A percentile compares a stretch with the other conserved stretches of the same genome.
Conservation (phyloP, 2,888 invertebrate species). For the Odontomyia ornata region DNA sequence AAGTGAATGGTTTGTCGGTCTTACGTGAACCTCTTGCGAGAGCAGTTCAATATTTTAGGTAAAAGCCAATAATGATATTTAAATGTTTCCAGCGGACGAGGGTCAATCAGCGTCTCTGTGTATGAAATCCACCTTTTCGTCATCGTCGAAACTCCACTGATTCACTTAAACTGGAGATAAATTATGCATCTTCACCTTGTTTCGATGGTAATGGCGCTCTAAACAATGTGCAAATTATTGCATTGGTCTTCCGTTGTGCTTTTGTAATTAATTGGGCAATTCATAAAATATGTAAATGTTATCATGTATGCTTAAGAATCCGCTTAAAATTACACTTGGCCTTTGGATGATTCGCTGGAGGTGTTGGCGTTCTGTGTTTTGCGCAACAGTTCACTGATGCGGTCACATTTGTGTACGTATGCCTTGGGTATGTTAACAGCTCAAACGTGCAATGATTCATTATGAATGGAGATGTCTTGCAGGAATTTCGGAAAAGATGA, state of each 20-base stretch:
- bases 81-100: background rate
- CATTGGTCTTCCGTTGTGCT: background rate
- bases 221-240: background rate
- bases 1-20: background rate
- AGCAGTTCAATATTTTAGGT: background rate
- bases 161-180: background rate
- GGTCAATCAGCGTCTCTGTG: background rate
- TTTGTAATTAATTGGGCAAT: background rate
- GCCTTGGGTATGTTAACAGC: background rate
- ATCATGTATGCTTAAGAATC: background rate
- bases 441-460: background rate
- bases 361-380: background rate
- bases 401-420: too few relatives aligned
- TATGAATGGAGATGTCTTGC: background rate
- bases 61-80: constrained; percentile 9
- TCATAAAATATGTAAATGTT: background rate
- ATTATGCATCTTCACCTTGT: constrained; percentile 1
- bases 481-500: constrained; percentile 4
- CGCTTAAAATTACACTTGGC: background rate
- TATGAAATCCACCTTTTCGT: background rate
- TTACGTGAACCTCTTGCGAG: background rate
- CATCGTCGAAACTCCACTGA: background rate
- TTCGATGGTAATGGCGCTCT: background rate
- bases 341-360: background rate
- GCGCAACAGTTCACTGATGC: background rate